Base-by-base conservation (phyloP, 2,797 vertebrate species). In the Pantherophis alleghaniensis region DNA sequence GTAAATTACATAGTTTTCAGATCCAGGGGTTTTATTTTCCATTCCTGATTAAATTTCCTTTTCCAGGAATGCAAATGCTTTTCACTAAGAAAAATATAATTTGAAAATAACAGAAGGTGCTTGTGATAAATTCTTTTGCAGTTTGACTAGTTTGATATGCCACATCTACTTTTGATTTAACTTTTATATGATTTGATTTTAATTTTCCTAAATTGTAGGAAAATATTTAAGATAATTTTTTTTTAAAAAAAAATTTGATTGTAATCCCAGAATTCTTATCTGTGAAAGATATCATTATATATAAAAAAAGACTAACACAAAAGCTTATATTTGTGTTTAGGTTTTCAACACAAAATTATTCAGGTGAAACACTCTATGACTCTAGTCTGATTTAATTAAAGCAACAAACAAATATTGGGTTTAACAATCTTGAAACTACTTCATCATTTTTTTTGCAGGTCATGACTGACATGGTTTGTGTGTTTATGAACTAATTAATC, bases 111-210 rank as follows among this genome's bases (percentile, higher is more conserved):
- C 90, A n/a, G 63, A 28, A 91, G 91, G 94, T 87, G 88, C 14
- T 74, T 92, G 83, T 94, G 86, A 93, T 94, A 95, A 91, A 61
- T 83, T 56, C 7, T 32, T 93, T 28, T 92, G 5, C 93, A 87
- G 55, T 94, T 79, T 56, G 22, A 95, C 88, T 11, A 92, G 14
- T 88, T 94, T 92, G 94, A 95, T 96, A 95, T 94, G 60, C 42
- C 60, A 90, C 12, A 61, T 61, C 87, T 66, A 51, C 20, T 92
- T 87, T 95, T 92, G 9, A 93, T 94, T 93, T 95, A 83, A 14
- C 94, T 95, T 83, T 93, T 95, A 94, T 93, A 74, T 95, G 94
- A 92, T 90, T 93, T 95, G 37, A 79, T 91, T 51, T 94, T 95
- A 90, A 91, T 94, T 88, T 95, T 91, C 93, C 55, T 42, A 87